phyloP scores from a whole-genome alignment of 2,113 vertebrate species.

The Poicephalus meyeri region DNA sequence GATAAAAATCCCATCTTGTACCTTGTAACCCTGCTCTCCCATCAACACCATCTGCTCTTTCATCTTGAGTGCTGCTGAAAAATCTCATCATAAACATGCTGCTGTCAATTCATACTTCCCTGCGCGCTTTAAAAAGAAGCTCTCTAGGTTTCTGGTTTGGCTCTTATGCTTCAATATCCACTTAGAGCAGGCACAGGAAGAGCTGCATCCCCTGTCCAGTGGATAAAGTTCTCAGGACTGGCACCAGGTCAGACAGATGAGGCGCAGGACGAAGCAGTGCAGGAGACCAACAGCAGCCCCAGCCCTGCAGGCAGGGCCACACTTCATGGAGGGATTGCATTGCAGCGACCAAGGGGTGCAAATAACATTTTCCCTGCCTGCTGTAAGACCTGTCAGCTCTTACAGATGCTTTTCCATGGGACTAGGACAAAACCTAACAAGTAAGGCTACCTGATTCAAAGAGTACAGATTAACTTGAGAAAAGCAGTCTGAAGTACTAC shows the following conservation, averaged over 20 bases:
- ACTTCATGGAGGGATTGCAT: background rate
- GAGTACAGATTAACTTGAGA: background rate
- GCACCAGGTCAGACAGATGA: background rate
- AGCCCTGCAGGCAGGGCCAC: background rate
- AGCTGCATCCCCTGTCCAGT: rapidly evolving
- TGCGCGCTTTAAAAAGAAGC: background rate
- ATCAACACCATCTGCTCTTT: conserved; percentile 61
- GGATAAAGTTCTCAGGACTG: rapidly evolving
- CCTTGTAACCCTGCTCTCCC: conserved; percentile 4
- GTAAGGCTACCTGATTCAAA: background rate
- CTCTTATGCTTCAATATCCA: background rate
- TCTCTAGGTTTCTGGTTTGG: background rate
- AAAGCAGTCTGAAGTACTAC: background rate
- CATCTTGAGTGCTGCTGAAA: conserved; percentile 5
- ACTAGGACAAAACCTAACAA: background rate
- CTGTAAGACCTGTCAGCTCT: background rate
- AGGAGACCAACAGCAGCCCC: background rate
- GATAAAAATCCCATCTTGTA: conserved; percentile 33
- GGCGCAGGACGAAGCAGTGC: rapidly evolving
- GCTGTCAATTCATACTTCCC: background rate
- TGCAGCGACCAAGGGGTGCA: background rate
- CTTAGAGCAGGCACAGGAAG: background rate
- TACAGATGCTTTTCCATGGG: background rate
- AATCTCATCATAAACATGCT: background rate
- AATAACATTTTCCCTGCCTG: background rate